Evolutionary conservation across 2,797 vertebrate species (phyloP), one percentile per base, ranked within the genome.

Genomic region (Xenopus petersii): DNA sequence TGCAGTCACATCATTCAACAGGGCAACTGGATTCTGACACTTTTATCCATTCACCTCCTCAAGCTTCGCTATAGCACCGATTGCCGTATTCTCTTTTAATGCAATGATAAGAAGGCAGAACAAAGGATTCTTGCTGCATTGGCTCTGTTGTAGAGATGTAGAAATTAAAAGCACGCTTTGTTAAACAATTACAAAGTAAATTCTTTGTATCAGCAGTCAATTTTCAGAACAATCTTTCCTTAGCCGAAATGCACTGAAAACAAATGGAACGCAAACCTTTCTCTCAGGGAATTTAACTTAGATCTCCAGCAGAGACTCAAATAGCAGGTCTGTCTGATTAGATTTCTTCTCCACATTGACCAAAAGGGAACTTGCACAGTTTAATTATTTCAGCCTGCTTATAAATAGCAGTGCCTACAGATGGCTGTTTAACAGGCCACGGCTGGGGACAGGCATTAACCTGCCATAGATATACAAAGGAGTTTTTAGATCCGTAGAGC

Each of bases 121-220:
- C 15, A 51, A 12, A 15, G 49, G 49, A 51, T 11, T 12, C 49
- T 12, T 15, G 49, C 49, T 15, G 11, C 7, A 17, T 56, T 56
- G 10, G 13, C 15, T 17, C 54, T 5, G 7, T 56, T 56, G 54
- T 56, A 8, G 54, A 56, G 54, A 56, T 0, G 4, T 16, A 17
- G n/a, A 8, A 56, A 16, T 56, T 56, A 56, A 56, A 56, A 51
- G 49, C 49, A 51, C 15, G 54, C 54, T 56, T 56, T 56, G 15
- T 56, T 56, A 56, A 17, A 6, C 54, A 56, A 56, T 56, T 56
- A 56, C 54, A 56, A 56, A 56, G 54, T 51, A 12, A 51, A 15
- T 51, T 51, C 54, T 15, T 56, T 56, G 16, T 56, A 56, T 56
- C 54, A 56, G 54, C 54, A 56, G 54, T 56, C 54, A 17, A 56